Conservation (phyloP, 2,797 vertebrate genomes). For the Podargus strigoides region DNA sequence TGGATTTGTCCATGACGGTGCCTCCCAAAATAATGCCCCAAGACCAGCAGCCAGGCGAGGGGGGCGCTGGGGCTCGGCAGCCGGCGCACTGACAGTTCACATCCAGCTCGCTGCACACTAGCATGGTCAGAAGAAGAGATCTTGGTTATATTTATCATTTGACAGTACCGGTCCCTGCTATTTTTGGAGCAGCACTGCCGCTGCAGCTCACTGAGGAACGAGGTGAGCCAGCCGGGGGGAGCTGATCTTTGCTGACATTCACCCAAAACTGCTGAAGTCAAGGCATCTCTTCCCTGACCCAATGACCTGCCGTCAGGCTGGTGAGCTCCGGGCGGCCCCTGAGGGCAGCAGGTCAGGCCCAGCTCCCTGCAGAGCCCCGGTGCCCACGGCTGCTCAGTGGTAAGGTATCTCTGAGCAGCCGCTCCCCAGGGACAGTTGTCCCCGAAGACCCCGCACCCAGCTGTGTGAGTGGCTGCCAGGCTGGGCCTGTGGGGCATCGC, state of each 20-base stretch:
- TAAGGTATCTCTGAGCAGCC: not conserved
- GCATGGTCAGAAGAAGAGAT: not conserved
- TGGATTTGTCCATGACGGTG: not conserved
- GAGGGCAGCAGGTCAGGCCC: too few relatives aligned
- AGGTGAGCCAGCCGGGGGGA: not conserved
- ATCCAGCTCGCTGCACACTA: not conserved
- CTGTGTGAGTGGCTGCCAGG: too few relatives aligned
- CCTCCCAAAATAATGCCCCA: not conserved
- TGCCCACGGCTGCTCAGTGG: accelerated
- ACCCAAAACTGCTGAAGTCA: not conserved
- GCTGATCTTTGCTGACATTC: not conserved
- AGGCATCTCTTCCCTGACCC: too few relatives aligned
- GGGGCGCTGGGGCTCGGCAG: accelerated
- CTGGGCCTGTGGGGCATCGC: too few relatives aligned
- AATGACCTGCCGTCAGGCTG: accelerated
- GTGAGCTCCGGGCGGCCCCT: not conserved
- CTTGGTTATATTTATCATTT: constrained; percentile 37
- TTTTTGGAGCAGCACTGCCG: constrained; percentile 24
- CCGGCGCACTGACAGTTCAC: accelerated
- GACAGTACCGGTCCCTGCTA: not conserved
- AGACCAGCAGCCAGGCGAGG: not conserved
- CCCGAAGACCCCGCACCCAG: accelerated
- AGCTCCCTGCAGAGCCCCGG: accelerated
- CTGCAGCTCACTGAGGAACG: not conserved
- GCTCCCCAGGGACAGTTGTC: accelerated